Percentiles rank a stretch among this genome's conserved stretches.
These are phyloP conservation scores for Tetropium fuscum DNA, from an alignment of 2,888 invertebrate species.

Conservation along the genomic window DNA sequence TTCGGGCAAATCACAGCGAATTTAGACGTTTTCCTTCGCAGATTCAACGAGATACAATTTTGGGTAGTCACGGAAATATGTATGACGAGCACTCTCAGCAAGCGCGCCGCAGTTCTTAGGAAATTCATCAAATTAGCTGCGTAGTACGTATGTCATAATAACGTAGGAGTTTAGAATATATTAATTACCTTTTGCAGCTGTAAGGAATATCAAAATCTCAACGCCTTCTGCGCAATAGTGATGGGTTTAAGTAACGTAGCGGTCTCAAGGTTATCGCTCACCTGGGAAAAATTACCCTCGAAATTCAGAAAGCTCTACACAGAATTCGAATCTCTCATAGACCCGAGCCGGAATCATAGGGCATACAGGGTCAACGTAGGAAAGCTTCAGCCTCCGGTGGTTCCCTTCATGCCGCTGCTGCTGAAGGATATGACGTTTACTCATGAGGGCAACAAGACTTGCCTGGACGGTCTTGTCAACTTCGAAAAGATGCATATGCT, in stretches of 20 bases:
- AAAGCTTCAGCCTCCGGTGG: slow-evolving; percentile 81
- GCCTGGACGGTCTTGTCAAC: slow-evolving; percentile 82
- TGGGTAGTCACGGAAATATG: slow-evolving; percentile 89
- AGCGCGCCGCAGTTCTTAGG: slow-evolving; percentile 79
- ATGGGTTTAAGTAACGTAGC: slow-evolving; percentile 88
- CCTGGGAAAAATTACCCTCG: slow-evolving; percentile 86
- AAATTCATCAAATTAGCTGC: slow-evolving; percentile 88
- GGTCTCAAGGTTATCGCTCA: slow-evolving; percentile 79
- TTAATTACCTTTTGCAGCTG: slow-evolving; percentile 70
- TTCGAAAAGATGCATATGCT: slow-evolving; percentile 94
- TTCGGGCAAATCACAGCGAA: slow-evolving; percentile 83
- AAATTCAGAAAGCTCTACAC: slow-evolving; percentile 83
- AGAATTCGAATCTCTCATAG: slow-evolving; percentile 84
- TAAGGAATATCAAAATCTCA: slow-evolving; percentile 84
- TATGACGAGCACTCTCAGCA: slow-evolving; percentile 76
- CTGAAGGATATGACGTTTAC: slow-evolving; percentile 87
- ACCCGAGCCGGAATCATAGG: slow-evolving; percentile 81
- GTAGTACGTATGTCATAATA: slow-evolving; percentile 73
- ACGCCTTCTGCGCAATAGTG: slow-evolving; percentile 86
- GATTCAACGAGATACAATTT: slow-evolving; percentile 87
- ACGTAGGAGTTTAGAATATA: not conserved
- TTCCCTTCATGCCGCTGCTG: slow-evolving; percentile 86
- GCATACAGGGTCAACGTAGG: slow-evolving; percentile 78
- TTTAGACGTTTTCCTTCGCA: slow-evolving; percentile 80
- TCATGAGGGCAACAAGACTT: slow-evolving; percentile 88